Evolutionary conservation across 64 coral and sea anemone species (phyloP), one percentile per base, ranked within the genome.

Genomic region (Anthopleura sola): DNA sequence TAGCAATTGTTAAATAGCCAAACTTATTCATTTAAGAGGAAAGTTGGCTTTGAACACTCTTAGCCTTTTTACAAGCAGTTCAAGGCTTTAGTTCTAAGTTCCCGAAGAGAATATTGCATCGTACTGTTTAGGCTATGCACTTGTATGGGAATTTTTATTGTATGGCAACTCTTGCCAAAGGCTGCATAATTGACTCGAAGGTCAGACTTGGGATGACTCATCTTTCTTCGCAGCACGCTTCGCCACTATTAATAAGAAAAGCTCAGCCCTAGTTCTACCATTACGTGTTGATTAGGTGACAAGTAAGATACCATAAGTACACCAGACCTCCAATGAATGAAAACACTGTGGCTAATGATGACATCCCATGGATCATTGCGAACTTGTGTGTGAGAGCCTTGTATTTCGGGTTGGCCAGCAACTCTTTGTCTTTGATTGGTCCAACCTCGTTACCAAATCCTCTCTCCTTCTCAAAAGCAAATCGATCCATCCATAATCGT

Each of bases 361-460:
- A 92, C 24, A 96, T 91, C 0, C 94, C 94, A 60, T 96, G 94
- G 3, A 87, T 86, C 32, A 75, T 86, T 10, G 90, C 87, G 71
- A 96, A 96, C 37, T 68, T 60, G 34, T 84, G 94, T 20, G 94
- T 96, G 23, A 96, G 87, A 36, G 34, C 66, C 23, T 91, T 29
- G 71, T 96, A 96, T 34, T 86, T 92, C 18, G 86, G 89, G 29
- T 92, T 86, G 55, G 34, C 69, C 75, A 88, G 85, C 31, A 92
- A 62, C 24, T 90, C 71, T n/a, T 87, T 47, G 36, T 96, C 80
- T n/a, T 89, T 86, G 44, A 96, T 89, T 23, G 94, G 90, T 16
- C 94, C 94, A 37, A 96, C 83, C 71, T 92, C 90, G 79, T 90
- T 55, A 12, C 94, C 94, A 69, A 78, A 92, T 37, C 94, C 94